Percentiles rank a stretch among this genome's conserved stretches.
Evolutionary conservation across 2,113 vertebrate species (phyloP).

Genomic region (Brevimyrus niger): DNA sequence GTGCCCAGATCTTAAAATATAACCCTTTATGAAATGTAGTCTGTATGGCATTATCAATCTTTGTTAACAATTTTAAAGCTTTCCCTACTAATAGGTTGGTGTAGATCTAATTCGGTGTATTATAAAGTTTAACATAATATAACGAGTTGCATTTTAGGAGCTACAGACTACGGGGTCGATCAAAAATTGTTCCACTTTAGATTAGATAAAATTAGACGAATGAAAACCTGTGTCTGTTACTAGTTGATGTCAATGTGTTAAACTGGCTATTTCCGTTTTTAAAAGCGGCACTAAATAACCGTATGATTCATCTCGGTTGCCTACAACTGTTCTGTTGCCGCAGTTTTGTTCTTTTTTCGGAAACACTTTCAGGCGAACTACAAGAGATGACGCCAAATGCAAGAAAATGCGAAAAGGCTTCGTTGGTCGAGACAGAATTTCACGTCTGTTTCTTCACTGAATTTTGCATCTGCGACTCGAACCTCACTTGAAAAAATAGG

Average conservation of each 20-base stretch:
- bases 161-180: not conserved
- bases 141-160: not conserved
- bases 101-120: not conserved
- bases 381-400: not conserved
- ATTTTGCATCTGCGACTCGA: not conserved
- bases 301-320: not conserved
- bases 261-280: not conserved
- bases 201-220: not conserved
- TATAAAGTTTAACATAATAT: not conserved
- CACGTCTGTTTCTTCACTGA: not conserved
- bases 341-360: not conserved
- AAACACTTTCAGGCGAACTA: not conserved
- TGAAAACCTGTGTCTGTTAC: not conserved
- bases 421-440: not conserved
- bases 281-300: not conserved
- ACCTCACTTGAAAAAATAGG: not conserved
- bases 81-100: not conserved
- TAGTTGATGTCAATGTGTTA: not conserved
- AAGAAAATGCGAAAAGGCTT: not conserved
- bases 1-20: not conserved
- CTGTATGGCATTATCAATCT: not conserved
- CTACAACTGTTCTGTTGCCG: not conserved
- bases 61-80: not conserved
- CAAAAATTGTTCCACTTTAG: not conserved
- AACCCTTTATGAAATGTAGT: not conserved